Percentiles rank a stretch among this genome's conserved stretches.
Conservation (phyloP, 2,888 invertebrate species). For the Tryphoninae sp. region DNA sequence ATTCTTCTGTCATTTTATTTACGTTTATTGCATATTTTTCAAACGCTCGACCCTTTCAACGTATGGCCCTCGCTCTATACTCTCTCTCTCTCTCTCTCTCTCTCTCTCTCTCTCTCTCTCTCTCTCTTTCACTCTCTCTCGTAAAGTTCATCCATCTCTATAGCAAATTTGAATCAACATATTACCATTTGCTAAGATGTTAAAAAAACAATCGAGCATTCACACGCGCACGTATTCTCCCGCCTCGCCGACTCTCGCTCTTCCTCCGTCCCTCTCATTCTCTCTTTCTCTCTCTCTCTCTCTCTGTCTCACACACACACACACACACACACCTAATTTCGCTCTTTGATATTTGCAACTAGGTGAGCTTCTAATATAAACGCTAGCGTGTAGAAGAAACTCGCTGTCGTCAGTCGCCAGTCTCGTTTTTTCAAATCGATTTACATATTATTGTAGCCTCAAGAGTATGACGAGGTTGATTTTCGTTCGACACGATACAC, state of each 20-base stretch:
- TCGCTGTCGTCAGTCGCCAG: neutral
- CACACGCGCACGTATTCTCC: neutral
- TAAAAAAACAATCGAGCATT: neutral
- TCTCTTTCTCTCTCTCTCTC: constrained; percentile 7
- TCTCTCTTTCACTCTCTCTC: neutral
- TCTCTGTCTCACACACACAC: too few species aligned
- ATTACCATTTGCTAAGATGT: constrained; percentile 60
- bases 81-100: constrained; percentile 12
- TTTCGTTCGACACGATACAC: constrained; percentile 10
- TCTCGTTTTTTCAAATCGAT: neutral
- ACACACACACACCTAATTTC: constrained; percentile 16
- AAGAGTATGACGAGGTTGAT: neutral
- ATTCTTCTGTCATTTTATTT: neutral
- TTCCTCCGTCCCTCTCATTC: constrained; percentile 16
- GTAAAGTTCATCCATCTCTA: neutral
- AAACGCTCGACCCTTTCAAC: constrained; percentile 2
- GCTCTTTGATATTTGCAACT: constrained; percentile 36
- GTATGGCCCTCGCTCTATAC: constrained; percentile 10
- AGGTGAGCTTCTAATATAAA: constrained; percentile 10
- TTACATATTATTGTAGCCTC: too few species aligned
- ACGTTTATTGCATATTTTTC: neutral
- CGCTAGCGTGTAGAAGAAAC: constrained; percentile 19
- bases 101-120: neutral
- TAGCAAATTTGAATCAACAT: constrained; percentile 58
- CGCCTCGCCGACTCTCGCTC: neutral